A percentile compares a stretch with the other conserved stretches of the same genome.
These are phyloP conservation scores for Diploscapter pachys DNA, from an alignment of 1,140 invertebrate genomes.

Conservation along the genomic window DNA sequence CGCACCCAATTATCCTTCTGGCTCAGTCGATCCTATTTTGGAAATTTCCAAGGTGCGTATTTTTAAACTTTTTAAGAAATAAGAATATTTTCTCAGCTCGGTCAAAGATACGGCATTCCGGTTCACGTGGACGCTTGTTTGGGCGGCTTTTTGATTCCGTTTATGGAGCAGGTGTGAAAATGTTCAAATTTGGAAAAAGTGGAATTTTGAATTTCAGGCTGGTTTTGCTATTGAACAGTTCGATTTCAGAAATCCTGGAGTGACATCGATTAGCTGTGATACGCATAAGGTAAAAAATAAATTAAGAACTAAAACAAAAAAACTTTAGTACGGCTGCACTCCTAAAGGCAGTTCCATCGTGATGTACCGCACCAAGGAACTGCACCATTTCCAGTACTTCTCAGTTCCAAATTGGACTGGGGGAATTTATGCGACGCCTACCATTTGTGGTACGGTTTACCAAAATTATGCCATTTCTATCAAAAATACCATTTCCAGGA, in stretches of 20 bases:
- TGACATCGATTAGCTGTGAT: slow-evolving; percentile 94
- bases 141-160: slow-evolving; percentile 83
- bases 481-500: slow-evolving; percentile 59
- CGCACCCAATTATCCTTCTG: slow-evolving; percentile 91
- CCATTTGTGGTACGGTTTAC: slow-evolving; percentile 71
- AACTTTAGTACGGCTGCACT: slow-evolving; percentile 83
- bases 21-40: slow-evolving; percentile 86
- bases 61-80: neutral
- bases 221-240: slow-evolving; percentile 75
- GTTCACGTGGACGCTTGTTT: slow-evolving; percentile 97
- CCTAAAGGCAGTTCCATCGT: slow-evolving; percentile 96
- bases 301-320: slow-evolving; percentile 21
- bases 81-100: slow-evolving; percentile 64
- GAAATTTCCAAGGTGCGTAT: slow-evolving; percentile 70
- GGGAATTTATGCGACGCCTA: slow-evolving; percentile 95
- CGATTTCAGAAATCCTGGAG: slow-evolving; percentile 84
- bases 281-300: slow-evolving; percentile 78
- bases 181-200: too few relatives aligned
- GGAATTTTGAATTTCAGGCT: slow-evolving; percentile 62
- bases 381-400: slow-evolving; percentile 85
- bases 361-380: slow-evolving; percentile 76
- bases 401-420: slow-evolving; percentile 94
- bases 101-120: slow-evolving; percentile 79
- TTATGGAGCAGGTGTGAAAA: slow-evolving; percentile 68
- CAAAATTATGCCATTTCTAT: too few relatives aligned